Conservation (phyloP, 2,113 vertebrate genomes). For the Castor canadensis region DNA sequence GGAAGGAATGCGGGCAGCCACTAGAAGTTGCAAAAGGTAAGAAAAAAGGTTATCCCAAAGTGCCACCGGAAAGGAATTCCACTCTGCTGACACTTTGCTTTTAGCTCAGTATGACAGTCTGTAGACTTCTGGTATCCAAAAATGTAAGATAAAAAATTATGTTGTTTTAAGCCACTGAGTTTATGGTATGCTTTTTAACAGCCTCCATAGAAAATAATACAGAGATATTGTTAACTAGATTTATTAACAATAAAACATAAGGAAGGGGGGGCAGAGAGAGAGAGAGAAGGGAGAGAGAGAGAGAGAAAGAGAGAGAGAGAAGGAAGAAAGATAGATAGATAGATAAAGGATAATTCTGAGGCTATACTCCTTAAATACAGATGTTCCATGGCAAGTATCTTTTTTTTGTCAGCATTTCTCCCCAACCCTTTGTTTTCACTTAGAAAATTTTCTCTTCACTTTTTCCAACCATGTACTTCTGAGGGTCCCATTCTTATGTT, state of each 20-base stretch:
- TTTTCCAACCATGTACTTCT: not conserved
- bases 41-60: not conserved
- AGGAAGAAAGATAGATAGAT: not conserved
- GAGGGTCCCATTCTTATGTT: not conserved
- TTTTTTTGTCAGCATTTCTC: too few species aligned
- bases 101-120: not conserved
- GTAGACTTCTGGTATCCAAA: slow-evolving; percentile 6
- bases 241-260: too few species aligned
- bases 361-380: slow-evolving; percentile 4
- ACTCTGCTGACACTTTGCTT: not conserved
- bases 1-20: too few species aligned
- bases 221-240: not conserved
- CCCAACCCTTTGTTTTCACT: too few species aligned
- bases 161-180: slow-evolving; percentile 27
- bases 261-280: not conserved
- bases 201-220: not conserved
- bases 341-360: not conserved
- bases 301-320: not conserved
- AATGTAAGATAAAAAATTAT: not conserved
- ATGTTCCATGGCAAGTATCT: not conserved
- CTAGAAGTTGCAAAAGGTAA: too few species aligned
- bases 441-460: not conserved
- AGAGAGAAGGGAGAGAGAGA: not conserved
- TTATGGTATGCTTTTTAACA: not conserved
- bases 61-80: not conserved